Conservation (phyloP, 2,888 invertebrate species). For the Caenorhabditis plicata region DNA sequence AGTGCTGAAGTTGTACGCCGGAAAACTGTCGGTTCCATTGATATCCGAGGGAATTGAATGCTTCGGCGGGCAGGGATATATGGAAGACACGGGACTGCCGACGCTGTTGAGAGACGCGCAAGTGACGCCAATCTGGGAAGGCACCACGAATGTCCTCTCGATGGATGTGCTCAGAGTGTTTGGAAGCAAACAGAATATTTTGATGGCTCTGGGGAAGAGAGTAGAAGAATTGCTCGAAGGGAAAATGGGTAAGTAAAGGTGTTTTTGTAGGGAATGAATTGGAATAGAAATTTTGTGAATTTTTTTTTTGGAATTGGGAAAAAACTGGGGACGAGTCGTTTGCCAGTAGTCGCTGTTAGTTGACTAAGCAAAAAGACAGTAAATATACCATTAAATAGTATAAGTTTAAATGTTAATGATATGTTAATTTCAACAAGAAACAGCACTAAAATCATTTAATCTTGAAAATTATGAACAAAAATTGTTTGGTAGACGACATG, state of each 20-base stretch:
- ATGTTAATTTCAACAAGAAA: too few species aligned
- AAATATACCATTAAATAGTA: too few species aligned
- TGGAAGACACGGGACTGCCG: constrained; percentile 72
- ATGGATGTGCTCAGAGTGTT: constrained; percentile 71
- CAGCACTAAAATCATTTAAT: too few species aligned
- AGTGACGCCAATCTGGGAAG: constrained; percentile 72
- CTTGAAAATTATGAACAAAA: too few species aligned
- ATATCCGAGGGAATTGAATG: constrained; percentile 71
- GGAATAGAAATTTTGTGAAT: too few species aligned
- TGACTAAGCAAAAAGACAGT: too few species aligned
- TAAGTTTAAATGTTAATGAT: too few species aligned
- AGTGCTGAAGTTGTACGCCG: constrained; percentile 70
- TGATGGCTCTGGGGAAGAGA: constrained; percentile 65
- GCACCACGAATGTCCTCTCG: constrained; percentile 71
- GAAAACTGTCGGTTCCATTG: constrained; percentile 70
- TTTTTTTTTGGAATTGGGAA: too few species aligned
- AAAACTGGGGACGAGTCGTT: too few species aligned
- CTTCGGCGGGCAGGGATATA: constrained; percentile 72
- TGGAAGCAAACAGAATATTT: constrained; percentile 67
- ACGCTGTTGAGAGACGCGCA: constrained; percentile 70
- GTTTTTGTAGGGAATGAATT: too few species aligned
- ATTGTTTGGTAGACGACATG: too few species aligned
- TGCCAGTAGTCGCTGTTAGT: too few species aligned
- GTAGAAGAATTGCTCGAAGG: constrained; percentile 47
- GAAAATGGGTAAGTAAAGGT: not conserved